Conservation (phyloP, 2,797 vertebrate genomes). For the Microctenopoma stevenorrisi region DNA sequence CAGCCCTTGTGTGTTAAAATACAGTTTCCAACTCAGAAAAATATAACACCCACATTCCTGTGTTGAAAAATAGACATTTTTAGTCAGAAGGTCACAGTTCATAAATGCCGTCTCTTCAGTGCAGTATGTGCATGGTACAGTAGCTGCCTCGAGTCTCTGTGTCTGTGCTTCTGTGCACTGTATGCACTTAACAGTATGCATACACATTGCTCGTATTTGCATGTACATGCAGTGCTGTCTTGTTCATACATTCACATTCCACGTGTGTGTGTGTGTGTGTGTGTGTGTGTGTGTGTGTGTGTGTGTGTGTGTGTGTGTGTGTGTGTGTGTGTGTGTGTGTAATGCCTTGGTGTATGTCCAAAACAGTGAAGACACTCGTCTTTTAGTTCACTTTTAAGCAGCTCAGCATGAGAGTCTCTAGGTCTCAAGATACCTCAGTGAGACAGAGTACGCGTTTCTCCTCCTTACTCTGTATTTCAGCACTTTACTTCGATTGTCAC, state of each 20-base stretch:
- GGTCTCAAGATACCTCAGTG: conserved; percentile 6
- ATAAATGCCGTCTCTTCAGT: conserved; percentile 49
- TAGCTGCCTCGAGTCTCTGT: conserved; percentile 62
- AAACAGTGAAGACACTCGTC: conserved; percentile 17
- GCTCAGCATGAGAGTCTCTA: background rate
- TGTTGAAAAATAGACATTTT: conserved; percentile 82
- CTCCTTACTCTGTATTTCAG: background rate
- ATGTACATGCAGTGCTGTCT: conserved; percentile 51
- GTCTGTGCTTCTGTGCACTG: conserved; percentile 46
- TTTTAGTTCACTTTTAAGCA: conserved; percentile 13
- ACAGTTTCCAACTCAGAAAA: conserved; percentile 66
- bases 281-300: conserved; percentile 17
- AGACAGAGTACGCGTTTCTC: background rate
- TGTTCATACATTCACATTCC: conserved; percentile 35
- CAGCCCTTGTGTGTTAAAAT: conserved; percentile 81
- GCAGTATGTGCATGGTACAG: conserved; percentile 45
- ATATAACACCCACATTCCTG: conserved; percentile 77
- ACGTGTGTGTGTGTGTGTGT: conserved; percentile 15
- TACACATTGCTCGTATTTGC: background rate
- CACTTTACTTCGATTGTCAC: conserved; percentile 56
- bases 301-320: conserved; percentile 12
- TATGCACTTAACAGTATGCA: conserved; percentile 2
- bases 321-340: conserved; percentile 17
- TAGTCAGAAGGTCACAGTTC: conserved; percentile 66
- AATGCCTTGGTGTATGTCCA: conserved; percentile 8